Evolutionary conservation across 2,888 invertebrate genomes (phyloP), one percentile per base, ranked within the genome.

Genomic region (Rhagonycha lutea): DNA sequence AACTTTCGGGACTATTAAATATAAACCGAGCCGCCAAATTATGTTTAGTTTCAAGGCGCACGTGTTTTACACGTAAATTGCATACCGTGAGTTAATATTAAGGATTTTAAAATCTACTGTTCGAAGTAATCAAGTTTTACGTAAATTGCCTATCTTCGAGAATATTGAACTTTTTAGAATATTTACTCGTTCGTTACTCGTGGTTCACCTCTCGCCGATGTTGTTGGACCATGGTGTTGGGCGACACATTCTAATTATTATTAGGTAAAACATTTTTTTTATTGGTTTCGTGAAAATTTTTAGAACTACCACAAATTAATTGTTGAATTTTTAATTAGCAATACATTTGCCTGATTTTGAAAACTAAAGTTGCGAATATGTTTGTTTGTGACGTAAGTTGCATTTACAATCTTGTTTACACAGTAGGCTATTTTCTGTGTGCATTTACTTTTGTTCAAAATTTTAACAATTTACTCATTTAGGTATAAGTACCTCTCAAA

Each of bases 51-150:
- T 73, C 61, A 23, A 18, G 61, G 69, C 62, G 73, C 73, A 73
- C 73, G 73, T 73, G 73, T 73, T 60, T 61, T 63, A 63, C 24
- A 68, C 61, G 63, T 69, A 73, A 65, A 73, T 73, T 73, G 73
- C 73, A 68, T 69, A 73, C 69, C 73, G 14, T 65, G 26, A 24
- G 26, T 23, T 65, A 65, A 65, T 65, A 65, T 65, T 65, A 65
- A 65, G 26, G 18, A 62, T 62, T 62, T 65, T 65, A 23, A 65
- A 14, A 65, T 65, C 26, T 24, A 24, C 63, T 23, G 26, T 26
- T 65, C 18, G 18, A 65, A 65, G 63, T n/a, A 65, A 18, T n/a
- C 63, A 65, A 65, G 24, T 65, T 23, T 14, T 24, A 65, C 26
- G 23, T 24, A 65, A 65, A 24, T 65, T 24, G 63, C 24, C 18